phyloP scores from a whole-genome alignment of 2,113 vertebrate genomes.

The Maccullochella peelii region DNA sequence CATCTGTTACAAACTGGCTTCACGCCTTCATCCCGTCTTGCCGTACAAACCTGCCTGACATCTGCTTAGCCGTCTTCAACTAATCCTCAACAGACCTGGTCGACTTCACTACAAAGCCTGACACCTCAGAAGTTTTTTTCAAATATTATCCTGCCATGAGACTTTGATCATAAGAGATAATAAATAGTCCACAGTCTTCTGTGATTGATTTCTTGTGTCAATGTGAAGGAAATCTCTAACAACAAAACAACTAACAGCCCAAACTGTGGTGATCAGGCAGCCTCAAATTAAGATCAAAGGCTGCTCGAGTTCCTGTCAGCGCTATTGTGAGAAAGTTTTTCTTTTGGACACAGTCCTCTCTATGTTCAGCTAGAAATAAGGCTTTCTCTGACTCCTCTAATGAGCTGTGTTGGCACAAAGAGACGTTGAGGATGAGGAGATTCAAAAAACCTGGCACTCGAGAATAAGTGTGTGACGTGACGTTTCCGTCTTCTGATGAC shows the following conservation, averaged over 20 bases:
- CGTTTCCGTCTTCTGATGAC: not conserved
- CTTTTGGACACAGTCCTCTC: not conserved
- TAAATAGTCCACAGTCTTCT: not conserved
- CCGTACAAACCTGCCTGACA: constrained; percentile 10
- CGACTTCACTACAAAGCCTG: not conserved
- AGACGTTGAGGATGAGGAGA: not conserved
- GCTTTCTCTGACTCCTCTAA: not conserved
- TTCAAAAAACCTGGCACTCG: not conserved
- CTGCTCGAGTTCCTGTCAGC: not conserved
- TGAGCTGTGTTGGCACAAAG: not conserved
- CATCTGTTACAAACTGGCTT: constrained; percentile 32
- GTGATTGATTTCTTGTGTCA: not conserved
- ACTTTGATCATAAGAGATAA: not conserved
- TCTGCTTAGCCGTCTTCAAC: constrained; percentile 10
- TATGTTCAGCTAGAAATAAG: not conserved
- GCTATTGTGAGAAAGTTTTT: not conserved
- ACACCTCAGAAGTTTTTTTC: not conserved
- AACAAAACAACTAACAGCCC: not conserved
- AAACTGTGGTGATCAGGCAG: not conserved
- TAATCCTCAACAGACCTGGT: constrained; percentile 51
- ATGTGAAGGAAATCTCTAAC: not conserved
- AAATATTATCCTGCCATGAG: not conserved
- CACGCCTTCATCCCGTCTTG: not conserved
- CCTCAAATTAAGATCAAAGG: too few relatives aligned
- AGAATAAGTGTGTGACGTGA: not conserved